Base-by-base conservation (phyloP, 64 coral and sea anemone species). In the Acropora yongei region DNA sequence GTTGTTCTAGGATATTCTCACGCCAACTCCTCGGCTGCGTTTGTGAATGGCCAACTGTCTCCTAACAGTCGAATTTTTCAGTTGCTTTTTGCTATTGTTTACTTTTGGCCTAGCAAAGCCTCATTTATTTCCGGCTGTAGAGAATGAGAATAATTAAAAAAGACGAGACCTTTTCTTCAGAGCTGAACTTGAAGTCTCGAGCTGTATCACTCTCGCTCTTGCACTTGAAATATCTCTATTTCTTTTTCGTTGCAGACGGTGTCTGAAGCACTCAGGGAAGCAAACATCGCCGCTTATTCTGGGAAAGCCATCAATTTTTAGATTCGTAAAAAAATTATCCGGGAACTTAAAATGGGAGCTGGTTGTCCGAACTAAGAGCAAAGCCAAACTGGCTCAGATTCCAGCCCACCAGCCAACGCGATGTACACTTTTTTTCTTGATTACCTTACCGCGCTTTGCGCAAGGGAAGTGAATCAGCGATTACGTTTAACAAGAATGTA, bases 231-330 rank as follows among this genome's bases (percentile, higher is more conserved):
- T 10, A 55, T 0, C 51, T 63, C 5, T 78, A 3, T 18, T 71
- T 46, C 57, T 5, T 49, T 61, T 93, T 65, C 44, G 16, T 87
- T 91, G 74, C 92, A 98, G 96, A 98, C 96, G 10, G 96, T 98
- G n/a, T 95, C 96, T 6, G 96, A 98, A 88, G 96, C 96, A 1
- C 89, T 98, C 44, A 82, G 96, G 73, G 96, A 98, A 93, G 96
- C 96, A 41, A 98, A 96, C 91, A 93, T 95, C 49, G 93, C 93
- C 19, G 96, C 96, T 6, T 98, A 95, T 71, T 93, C 96, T 3
- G 96, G 96, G 39, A 98, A 98, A 93, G 91, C 96, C 13, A 98
- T 98, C 86, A 98, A 98, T 63, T 95, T 98, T 72, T 98, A 88
- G 78, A 49, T 9, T 16, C 51, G 51, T 30, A 55, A 48, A 30